Conservation (phyloP, 2,797 vertebrate species). For the Adrianichthys oophorus region DNA sequence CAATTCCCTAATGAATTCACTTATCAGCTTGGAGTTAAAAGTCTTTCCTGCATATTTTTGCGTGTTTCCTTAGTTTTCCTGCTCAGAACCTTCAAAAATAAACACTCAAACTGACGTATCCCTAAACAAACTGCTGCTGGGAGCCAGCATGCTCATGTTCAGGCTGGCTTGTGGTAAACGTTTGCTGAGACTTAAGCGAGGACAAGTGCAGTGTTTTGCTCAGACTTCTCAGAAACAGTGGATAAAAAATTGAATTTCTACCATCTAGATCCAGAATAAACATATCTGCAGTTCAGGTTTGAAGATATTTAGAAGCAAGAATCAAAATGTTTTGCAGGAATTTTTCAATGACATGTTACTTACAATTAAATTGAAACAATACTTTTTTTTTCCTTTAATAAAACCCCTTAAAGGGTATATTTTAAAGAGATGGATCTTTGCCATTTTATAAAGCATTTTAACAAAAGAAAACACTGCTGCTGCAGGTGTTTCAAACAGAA, state of each 20-base stretch:
- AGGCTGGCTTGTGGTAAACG: constrained; percentile 22
- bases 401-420: too few species aligned
- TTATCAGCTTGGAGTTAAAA: background rate
- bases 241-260: constrained; percentile 26
- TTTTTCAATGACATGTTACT: background rate
- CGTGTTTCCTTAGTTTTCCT: constrained; percentile 5
- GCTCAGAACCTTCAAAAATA: constrained; percentile 16
- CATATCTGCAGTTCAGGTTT: constrained; percentile 36
- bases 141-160: constrained; percentile 13
- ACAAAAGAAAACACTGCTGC: background rate
- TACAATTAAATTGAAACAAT: too few species aligned
- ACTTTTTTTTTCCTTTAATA: too few species aligned
- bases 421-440: too few species aligned
- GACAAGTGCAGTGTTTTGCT: constrained; percentile 20
- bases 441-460: background rate
- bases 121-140: background rate
- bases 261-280: constrained; percentile 46
- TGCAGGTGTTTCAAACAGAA: constrained; percentile 27
- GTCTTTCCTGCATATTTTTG: background rate
- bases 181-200: constrained; percentile 43
- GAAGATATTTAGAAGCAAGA: constrained; percentile 32
- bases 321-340: constrained; percentile 19
- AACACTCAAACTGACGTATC: constrained; percentile 27
- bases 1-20: background rate
- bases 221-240: constrained; percentile 31